A percentile compares a stretch with the other conserved stretches of the same genome.
Evolutionary conservation across 1,140 invertebrate genomes (phyloP).

Genomic region (Metaphire vulgaris): DNA sequence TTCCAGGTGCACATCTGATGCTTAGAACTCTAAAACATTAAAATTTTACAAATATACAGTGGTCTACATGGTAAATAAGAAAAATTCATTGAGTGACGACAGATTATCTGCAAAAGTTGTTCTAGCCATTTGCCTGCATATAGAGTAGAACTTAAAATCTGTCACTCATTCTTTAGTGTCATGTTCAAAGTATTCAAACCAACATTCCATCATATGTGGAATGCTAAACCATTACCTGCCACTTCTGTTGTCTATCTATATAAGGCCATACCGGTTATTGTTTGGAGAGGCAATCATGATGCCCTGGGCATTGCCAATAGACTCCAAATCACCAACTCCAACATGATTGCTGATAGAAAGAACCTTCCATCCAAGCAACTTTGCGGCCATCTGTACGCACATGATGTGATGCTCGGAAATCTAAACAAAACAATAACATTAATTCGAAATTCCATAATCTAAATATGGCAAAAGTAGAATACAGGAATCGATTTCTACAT

Average conservation of each 20-base stretch:
- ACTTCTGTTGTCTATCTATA: no score
- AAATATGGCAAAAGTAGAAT: background rate
- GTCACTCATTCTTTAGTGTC: no score
- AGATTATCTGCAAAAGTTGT: no score
- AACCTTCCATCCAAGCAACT: conserved; percentile 88
- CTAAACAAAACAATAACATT: conserved; percentile 39
- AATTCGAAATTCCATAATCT: background rate
- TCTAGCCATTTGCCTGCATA: no score
- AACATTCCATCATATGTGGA: no score
- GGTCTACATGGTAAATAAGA: background rate
- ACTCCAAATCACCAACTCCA: conserved; percentile 79
- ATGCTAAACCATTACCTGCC: no score
- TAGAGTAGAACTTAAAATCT: no score
- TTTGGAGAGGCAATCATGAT: conserved; percentile 76
- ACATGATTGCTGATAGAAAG: conserved; percentile 68
- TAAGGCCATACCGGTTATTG: conserved; percentile 68
- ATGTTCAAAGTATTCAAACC: no score
- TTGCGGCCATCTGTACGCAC: conserved; percentile 76
- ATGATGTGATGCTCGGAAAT: conserved; percentile 88
- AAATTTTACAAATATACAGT: conserved; percentile 22
- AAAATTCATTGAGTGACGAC: no score
- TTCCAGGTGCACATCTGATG: conserved; percentile 74
- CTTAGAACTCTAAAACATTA: conserved; percentile 65
- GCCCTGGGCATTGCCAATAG: conserved; percentile 76
- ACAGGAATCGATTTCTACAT: no score